These are phyloP conservation scores for Luscinia luscinia DNA, from an alignment of 2,797 vertebrate genomes.

Conservation along the genomic window DNA sequence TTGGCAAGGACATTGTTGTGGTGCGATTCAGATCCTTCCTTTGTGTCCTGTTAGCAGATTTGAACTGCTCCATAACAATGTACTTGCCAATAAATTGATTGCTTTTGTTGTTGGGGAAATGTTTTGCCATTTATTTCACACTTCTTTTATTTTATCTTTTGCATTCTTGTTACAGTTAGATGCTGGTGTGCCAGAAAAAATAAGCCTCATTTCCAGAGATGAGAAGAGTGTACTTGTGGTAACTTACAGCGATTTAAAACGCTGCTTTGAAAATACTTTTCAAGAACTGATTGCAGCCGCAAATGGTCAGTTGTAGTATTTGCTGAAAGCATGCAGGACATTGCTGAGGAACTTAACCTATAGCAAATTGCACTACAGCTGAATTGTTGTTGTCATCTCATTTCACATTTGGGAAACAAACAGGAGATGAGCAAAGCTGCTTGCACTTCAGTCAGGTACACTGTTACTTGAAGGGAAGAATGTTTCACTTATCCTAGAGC, in stretches of 20 bases:
- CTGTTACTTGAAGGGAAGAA: constrained; percentile 94
- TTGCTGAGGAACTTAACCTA: constrained; percentile 80
- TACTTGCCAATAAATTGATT: constrained; percentile 49
- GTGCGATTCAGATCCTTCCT: background rate
- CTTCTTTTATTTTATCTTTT: constrained; percentile 62
- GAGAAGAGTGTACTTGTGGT: constrained; percentile 99
- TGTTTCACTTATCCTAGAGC: constrained; percentile 86
- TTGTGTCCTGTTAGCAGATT: background rate
- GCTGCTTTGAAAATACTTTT: constrained; percentile 99
- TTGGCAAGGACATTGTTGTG: background rate
- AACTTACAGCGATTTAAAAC: constrained; percentile 98
- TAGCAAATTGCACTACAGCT: constrained; percentile 95
- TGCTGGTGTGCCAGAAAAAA: constrained; percentile 98
- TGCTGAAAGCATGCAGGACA: constrained; percentile 78
- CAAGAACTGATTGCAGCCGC: constrained; percentile 96
- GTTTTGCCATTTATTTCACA: constrained; percentile 61
- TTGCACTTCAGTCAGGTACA: constrained; percentile 96
- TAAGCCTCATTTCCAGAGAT: constrained; percentile 97
- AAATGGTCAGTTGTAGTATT: constrained; percentile 96
- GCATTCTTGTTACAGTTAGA: constrained; percentile 87
- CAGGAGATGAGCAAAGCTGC: constrained; percentile 86
- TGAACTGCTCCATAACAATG: background rate
- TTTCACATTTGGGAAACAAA: constrained; percentile 80
- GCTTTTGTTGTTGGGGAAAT: constrained; percentile 66
- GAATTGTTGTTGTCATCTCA: constrained; percentile 84